Conservation (phyloP, 1,140 invertebrate species). For the Ptiloglossa arizonensis region DNA sequence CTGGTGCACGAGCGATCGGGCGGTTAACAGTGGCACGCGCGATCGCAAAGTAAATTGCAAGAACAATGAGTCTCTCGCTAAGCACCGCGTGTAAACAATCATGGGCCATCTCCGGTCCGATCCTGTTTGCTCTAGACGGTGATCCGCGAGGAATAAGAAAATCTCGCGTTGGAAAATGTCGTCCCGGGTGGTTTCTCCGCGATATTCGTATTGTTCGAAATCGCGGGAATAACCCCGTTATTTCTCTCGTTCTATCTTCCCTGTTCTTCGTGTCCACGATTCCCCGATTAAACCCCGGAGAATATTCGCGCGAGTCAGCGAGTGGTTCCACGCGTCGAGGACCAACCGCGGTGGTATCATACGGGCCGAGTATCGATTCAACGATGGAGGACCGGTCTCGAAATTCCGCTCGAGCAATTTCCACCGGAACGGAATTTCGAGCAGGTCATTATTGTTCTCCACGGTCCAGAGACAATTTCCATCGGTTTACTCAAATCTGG, state of each 20-base stretch:
- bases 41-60: too few relatives aligned
- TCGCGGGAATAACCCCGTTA: conserved; percentile 33
- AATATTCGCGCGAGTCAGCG: conserved; percentile 46
- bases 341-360: conserved; percentile 48
- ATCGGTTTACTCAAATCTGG: conserved; percentile 64
- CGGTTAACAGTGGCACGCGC: too few relatives aligned
- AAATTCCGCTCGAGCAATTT: conserved; percentile 72
- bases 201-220: conserved; percentile 45
- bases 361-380: conserved; percentile 69
- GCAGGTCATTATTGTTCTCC: conserved; percentile 70
- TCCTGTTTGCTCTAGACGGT: neutral
- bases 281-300: conserved; percentile 18
- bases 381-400: conserved; percentile 59
- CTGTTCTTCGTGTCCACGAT: neutral
- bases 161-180: conserved; percentile 1
- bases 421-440: conserved; percentile 68
- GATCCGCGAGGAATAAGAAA: neutral
- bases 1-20: too few relatives aligned
- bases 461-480: conserved; percentile 71
- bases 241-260: neutral
- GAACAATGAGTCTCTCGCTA: too few relatives aligned
- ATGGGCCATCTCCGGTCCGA: neutral
- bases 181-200: conserved; percentile 27
- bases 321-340: conserved; percentile 47
- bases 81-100: too few relatives aligned